A percentile compares a stretch with the other conserved stretches of the same genome.
These are phyloP conservation scores for Macheiramphus alcinus DNA, from an alignment of 2,113 vertebrate genomes.

Conservation along the genomic window DNA sequence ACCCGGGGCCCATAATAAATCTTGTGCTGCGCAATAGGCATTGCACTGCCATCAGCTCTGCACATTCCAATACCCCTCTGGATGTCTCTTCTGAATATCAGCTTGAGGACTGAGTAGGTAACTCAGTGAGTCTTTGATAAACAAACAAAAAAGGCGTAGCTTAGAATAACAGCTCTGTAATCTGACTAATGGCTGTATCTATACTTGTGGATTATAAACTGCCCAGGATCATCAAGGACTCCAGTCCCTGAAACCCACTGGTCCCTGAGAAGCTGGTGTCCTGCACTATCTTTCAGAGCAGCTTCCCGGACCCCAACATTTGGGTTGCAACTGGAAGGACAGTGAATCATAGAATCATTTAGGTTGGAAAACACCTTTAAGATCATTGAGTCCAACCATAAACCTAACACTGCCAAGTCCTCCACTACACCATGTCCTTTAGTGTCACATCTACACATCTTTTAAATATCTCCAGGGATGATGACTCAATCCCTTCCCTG, in stretches of 20 bases:
- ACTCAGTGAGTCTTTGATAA: background rate
- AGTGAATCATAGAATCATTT: background rate
- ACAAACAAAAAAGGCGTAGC: background rate
- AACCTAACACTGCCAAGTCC: no score
- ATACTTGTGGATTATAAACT: background rate
- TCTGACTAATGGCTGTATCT: background rate
- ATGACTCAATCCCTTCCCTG: no score
- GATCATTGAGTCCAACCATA: no score
- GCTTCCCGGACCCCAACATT: accelerated
- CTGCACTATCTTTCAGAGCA: background rate
- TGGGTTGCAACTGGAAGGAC: background rate
- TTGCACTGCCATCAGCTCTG: background rate
- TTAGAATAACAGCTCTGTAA: background rate
- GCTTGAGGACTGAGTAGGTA: background rate
- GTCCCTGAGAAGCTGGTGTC: background rate
- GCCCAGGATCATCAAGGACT: background rate
- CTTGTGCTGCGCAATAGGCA: background rate
- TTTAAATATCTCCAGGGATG: no score
- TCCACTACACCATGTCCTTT: no score
- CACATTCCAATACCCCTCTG: background rate
- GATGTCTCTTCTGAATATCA: background rate
- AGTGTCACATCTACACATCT: no score
- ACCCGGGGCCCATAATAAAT: background rate
- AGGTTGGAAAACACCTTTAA: background rate
- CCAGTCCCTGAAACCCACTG: background rate